phyloP scores from a whole-genome alignment of 2,113 vertebrate genomes.

The Tursiops truncatus region DNA sequence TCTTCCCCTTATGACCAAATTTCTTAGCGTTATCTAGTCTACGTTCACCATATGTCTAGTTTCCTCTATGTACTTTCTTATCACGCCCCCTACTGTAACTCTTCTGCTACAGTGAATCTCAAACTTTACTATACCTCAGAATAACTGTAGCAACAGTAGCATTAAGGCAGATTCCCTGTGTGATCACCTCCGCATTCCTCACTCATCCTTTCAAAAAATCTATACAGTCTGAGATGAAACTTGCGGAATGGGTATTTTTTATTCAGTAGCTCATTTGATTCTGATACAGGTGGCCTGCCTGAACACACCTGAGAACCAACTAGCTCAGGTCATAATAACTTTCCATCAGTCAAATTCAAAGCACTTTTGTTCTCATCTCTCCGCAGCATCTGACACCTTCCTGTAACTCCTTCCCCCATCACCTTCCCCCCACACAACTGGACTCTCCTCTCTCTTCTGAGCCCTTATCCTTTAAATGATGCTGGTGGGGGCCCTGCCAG shows the following conservation, averaged over 20 bases:
- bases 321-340: background rate
- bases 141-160: background rate
- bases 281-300: background rate
- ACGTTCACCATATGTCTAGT: background rate
- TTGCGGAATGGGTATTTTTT: conserved; percentile 2
- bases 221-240: conserved; percentile 2
- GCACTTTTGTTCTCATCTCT: background rate
- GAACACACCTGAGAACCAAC: conserved; percentile 37
- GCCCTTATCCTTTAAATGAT: background rate
- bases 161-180: background rate
- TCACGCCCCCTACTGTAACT: background rate
- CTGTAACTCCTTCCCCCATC: background rate
- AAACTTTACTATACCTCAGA: background rate
- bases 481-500: background rate
- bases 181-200: background rate
- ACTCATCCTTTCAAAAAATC: background rate
- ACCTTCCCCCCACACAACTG: background rate
- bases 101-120: background rate
- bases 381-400: background rate
- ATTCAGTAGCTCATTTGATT: conserved; percentile 8
- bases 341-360: conserved; percentile 8
- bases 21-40: background rate
- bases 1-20: background rate
- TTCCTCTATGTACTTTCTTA: conserved; percentile 10
- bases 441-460: background rate